These are phyloP conservation scores for Mizuhopecten yessoensis DNA, from an alignment of 1,140 invertebrate genomes.

Conservation along the genomic window DNA sequence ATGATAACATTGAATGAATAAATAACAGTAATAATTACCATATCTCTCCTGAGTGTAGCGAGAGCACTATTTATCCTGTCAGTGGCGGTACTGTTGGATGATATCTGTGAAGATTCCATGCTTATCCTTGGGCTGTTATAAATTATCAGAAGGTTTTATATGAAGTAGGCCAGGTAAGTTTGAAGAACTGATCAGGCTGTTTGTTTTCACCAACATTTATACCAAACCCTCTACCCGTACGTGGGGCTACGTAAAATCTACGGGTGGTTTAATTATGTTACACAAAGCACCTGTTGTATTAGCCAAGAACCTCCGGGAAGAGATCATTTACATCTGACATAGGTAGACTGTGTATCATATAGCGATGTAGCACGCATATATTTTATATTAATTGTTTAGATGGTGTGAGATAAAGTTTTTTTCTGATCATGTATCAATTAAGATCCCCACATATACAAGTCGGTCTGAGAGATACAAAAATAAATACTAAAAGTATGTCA, in stretches of 20 bases:
- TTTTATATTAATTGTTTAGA: too few relatives aligned
- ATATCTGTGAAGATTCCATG: background rate
- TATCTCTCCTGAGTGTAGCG: slow-evolving; percentile 35
- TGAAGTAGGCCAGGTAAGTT: background rate
- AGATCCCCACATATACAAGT: too few relatives aligned
- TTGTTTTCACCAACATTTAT: background rate
- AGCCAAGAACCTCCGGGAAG: background rate
- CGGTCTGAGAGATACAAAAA: too few relatives aligned
- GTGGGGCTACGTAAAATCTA: background rate
- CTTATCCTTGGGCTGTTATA: too few relatives aligned
- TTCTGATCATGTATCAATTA: too few relatives aligned
- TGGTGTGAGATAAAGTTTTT: too few relatives aligned
- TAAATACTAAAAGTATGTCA: too few relatives aligned
- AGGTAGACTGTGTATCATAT: too few relatives aligned
- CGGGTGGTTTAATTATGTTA: background rate
- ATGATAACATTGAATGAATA: too few relatives aligned
- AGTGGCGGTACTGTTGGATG: slow-evolving; percentile 23
- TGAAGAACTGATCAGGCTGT: background rate
- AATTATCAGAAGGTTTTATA: too few relatives aligned
- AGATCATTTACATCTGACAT: background rate
- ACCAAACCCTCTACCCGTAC: background rate
- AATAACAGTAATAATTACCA: slow-evolving; percentile 48
- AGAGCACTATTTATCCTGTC: slow-evolving; percentile 52
- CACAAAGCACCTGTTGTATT: background rate
- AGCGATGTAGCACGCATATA: too few relatives aligned